These are phyloP conservation scores for Drosophila ustulata DNA, from an alignment of 2,888 invertebrate genomes.

Conservation along the genomic window DNA sequence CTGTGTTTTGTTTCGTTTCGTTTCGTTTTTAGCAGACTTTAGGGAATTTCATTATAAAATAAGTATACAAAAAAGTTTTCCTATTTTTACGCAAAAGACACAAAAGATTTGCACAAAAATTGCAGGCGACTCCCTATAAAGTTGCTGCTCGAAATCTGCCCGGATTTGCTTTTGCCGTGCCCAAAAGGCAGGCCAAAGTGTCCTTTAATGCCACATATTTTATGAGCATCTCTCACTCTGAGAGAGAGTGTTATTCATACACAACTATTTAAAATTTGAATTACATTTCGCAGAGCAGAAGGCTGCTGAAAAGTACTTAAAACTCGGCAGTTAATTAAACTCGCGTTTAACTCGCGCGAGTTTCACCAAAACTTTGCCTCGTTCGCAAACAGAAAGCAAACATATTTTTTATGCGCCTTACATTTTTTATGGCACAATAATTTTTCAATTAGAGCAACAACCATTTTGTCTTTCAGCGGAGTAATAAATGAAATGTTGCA, in stretches of 20 bases:
- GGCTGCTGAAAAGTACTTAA: slow-evolving; percentile 61
- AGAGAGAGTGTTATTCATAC: slow-evolving; percentile 27
- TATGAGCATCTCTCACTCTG: slow-evolving; percentile 26
- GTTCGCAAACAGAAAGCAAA: slow-evolving; percentile 41
- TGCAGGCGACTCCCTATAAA: slow-evolving; percentile 33
- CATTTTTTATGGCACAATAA: slow-evolving; percentile 81
- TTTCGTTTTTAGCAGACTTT: slow-evolving; percentile 60
- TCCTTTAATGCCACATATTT: slow-evolving; percentile 50
- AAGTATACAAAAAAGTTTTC: slow-evolving; percentile 72
- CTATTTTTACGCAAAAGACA: slow-evolving; percentile 54
- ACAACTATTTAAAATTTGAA: slow-evolving; percentile 76
- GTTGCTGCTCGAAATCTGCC: slow-evolving; percentile 26
- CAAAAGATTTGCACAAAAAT: slow-evolving; percentile 63
- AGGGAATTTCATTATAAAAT: slow-evolving; percentile 77
- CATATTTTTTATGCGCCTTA: slow-evolving; percentile 70
- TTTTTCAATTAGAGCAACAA: slow-evolving; percentile 76
- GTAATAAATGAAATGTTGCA: slow-evolving; percentile 78
- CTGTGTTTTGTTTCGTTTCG: slow-evolving; percentile 23
- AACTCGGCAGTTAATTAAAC: slow-evolving; percentile 77
- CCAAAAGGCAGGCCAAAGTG: slow-evolving; percentile 16
- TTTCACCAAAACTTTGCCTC: slow-evolving; percentile 37
- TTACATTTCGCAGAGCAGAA: slow-evolving; percentile 39
- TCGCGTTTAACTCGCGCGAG: slow-evolving; percentile 50
- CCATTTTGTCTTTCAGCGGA: slow-evolving; percentile 60
- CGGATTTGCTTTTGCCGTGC: slow-evolving; percentile 12